These are phyloP conservation scores for Lysandra coridon DNA, from an alignment of 2,888 invertebrate species.

Conservation along the genomic window DNA sequence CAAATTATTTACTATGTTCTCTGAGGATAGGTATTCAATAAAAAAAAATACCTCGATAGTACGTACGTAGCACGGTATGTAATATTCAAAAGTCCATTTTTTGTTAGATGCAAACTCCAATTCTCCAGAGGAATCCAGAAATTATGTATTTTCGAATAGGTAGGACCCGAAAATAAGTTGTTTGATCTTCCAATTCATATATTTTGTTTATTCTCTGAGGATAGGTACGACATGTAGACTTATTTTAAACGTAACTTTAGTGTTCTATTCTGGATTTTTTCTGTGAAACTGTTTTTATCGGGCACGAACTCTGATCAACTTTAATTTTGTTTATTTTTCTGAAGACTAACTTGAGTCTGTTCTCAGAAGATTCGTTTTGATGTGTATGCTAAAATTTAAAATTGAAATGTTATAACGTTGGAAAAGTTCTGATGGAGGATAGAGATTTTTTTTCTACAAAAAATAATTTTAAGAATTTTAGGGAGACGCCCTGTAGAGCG, in stretches of 20 bases:
- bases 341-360: neutral
- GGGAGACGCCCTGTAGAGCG: too few species aligned
- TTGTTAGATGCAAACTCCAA: neutral
- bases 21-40: too few species aligned
- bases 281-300: neutral
- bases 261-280: neutral
- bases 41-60: too few species aligned
- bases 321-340: neutral
- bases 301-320: neutral
- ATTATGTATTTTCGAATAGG: neutral
- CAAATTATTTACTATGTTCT: too few species aligned
- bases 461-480: too few species aligned
- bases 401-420: too few species aligned
- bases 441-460: too few species aligned
- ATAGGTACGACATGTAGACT: neutral
- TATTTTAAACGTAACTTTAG: neutral
- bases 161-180: neutral
- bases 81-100: too few species aligned
- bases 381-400: neutral
- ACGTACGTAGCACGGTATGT: neutral
- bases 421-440: too few species aligned
- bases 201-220: neutral
- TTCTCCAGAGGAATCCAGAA: neutral
- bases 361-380: neutral
- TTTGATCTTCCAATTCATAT: constrained; percentile 19